Percentiles rank a stretch among this genome's conserved stretches.
Conservation (phyloP, 1,140 invertebrate genomes). For the Drosophila grimshawi region DNA sequence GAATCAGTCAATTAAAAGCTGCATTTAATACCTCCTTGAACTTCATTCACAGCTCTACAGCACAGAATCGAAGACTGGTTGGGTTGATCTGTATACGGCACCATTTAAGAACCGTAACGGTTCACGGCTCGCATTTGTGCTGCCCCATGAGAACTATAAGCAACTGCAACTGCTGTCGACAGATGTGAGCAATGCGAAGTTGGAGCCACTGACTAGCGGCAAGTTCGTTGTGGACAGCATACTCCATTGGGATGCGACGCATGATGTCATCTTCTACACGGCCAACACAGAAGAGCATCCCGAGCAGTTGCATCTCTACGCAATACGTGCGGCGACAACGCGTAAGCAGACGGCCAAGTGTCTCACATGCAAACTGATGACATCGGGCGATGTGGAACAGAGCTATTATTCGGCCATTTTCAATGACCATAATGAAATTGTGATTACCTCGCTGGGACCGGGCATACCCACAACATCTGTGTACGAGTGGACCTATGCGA, state of each 20-base stretch:
- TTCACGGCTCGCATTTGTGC: constrained; percentile 86
- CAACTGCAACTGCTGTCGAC: constrained; percentile 87
- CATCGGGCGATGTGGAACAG: constrained; percentile 72
- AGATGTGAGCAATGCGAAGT: constrained; percentile 50
- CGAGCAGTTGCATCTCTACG: constrained; percentile 87
- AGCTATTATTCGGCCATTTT: constrained; percentile 77
- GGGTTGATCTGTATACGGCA: constrained; percentile 88
- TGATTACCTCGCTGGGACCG: constrained; percentile 76
- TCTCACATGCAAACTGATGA: constrained; percentile 86
- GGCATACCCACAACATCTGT: constrained; percentile 69
- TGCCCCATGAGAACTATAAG: constrained; percentile 89
- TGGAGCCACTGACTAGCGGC: constrained; percentile 87
- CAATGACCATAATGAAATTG: constrained; percentile 69
- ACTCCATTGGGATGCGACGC: constrained; percentile 90
- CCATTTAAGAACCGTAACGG: constrained; percentile 87
- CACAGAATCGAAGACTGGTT: constrained; percentile 86
- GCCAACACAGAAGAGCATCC: constrained; percentile 87
- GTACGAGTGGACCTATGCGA: constrained; percentile 63
- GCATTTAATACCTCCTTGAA: no score
- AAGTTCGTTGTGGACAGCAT: constrained; percentile 92
- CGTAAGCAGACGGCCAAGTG: constrained; percentile 85
- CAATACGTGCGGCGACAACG: constrained; percentile 75
- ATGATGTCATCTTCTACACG: constrained; percentile 88
- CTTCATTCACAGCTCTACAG: constrained; percentile 54
- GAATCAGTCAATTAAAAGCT: no score